Evolutionary conservation across 2,797 vertebrate genomes (phyloP), one percentile per base, ranked within the genome.

Genomic region (Rhynchotus rufescens): DNA sequence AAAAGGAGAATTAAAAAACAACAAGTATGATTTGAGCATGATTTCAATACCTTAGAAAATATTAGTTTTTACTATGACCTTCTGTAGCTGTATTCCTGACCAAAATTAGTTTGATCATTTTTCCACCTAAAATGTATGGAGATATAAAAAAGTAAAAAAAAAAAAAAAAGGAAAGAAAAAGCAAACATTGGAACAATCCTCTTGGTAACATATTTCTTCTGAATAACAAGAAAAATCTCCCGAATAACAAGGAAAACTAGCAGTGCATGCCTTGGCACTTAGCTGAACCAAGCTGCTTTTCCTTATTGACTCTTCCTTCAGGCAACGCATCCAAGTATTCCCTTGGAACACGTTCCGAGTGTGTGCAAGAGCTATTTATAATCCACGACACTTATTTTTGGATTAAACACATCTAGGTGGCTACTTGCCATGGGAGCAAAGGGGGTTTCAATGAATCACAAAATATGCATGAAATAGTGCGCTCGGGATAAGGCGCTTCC

Each of bases 341-440:
- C 96, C 89, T 97, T 96, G 96, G 97, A 98, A 97, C 82, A 93
- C 0, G 5, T 68, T 95, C 52, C 34, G 66, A 44, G 80, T 84
- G 84, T 75, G 34, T 40, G 72, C 66, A 66, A 69, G 61, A 96
- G 92, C 78, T 97, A 97, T 97, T 97, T 97, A 96, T 97, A 97
- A 96, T 95, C 92, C 61, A 85, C 88, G 90, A 72, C 76, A 90
- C 76, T 94, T 89, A 62, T 93, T 93, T 95, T 93, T 94, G 89
- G 83, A 92, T 80, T 45, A 92, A 94, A 79, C 74, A 67, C 79
- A 76, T 85, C 65, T 72, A 94, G 54, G 86, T 74, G 91, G 89
- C 90, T 77, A 68, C 62, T 85, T 95, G 96, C 91, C 96, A 94
- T 0, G 2, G 81, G 56, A 94, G 71, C 78, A 91, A 88, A 88